A percentile compares a stretch with the other conserved stretches of the same genome.
phyloP scores from a whole-genome alignment of 2,888 invertebrate genomes.

The Gastracanthus pulcherrimus region DNA sequence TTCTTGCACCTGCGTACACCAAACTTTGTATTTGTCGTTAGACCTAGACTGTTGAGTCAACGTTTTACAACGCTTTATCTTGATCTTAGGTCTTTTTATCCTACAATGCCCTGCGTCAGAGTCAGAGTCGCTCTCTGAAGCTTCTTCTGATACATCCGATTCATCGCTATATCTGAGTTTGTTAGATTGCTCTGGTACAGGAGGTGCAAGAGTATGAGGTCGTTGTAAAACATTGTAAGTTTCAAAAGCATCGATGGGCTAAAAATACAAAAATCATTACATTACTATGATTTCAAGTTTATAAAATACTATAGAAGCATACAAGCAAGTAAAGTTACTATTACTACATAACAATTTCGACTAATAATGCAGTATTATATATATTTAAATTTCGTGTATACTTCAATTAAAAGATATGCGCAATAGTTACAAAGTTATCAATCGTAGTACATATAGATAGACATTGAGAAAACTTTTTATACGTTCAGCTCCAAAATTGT shows the following conservation, averaged over 20 bases:
- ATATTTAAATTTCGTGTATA: too few species aligned
- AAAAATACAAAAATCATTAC: constrained; percentile 46
- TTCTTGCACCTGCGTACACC: constrained; percentile 86
- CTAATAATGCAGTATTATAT: not conserved
- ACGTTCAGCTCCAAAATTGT: not conserved
- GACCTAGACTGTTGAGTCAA: constrained; percentile 75
- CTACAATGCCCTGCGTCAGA: constrained; percentile 74
- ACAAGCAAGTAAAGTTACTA: too few species aligned
- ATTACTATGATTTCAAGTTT: too few species aligned
- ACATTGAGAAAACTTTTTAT: not conserved
- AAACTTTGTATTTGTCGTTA: constrained; percentile 87
- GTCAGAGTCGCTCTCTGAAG: constrained; percentile 82
- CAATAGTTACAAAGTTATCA: too few species aligned
- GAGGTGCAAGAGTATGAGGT: constrained; percentile 64
- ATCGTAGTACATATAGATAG: too few species aligned
- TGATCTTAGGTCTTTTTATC: constrained; percentile 80
- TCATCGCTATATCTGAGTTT: constrained; percentile 82
- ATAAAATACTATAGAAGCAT: too few species aligned
- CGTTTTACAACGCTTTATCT: constrained; percentile 74
- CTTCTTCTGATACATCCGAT: constrained; percentile 78
- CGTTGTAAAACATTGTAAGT: constrained; percentile 73
- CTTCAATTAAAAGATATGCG: too few species aligned
- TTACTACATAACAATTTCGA: too few species aligned
- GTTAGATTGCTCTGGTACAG: constrained; percentile 62
- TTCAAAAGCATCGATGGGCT: constrained; percentile 72